Conservation (phyloP, 2,797 vertebrate species). For the Psittacula echo region DNA sequence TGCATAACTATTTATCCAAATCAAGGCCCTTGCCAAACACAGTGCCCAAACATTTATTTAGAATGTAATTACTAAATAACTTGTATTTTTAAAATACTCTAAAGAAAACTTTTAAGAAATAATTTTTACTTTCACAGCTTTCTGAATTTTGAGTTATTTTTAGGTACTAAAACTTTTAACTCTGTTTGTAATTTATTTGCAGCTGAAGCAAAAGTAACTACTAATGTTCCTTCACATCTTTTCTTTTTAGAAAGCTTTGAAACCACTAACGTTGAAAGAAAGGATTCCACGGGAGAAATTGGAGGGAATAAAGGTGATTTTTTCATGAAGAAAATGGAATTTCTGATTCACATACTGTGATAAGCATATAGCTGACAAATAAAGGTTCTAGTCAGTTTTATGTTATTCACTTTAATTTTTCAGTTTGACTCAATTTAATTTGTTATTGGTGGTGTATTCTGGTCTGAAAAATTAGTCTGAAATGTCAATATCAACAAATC, state of each 20-base stretch:
- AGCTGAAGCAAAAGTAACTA: conserved; percentile 20
- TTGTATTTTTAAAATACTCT: background rate
- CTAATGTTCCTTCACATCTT: background rate
- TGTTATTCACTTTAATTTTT: conserved; percentile 23
- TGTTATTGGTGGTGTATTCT: background rate
- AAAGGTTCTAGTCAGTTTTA: conserved; percentile 22
- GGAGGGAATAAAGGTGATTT: conserved; percentile 12
- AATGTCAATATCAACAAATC: conserved; percentile 51
- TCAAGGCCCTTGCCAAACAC: background rate
- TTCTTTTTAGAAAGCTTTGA: conserved; percentile 26
- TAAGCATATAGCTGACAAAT: conserved; percentile 30
- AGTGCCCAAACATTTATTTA: background rate
- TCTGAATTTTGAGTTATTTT: background rate
- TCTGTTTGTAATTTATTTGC: background rate
- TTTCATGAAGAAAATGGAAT: background rate
- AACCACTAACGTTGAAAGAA: background rate
- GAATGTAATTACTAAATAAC: background rate
- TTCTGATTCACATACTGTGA: background rate
- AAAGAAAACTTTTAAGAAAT: background rate
- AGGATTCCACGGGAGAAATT: background rate
- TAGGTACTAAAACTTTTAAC: background rate
- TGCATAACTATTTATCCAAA: background rate
- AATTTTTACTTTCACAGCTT: background rate
- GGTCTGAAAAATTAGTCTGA: conserved; percentile 5
- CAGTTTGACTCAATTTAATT: background rate